Base-by-base conservation (phyloP, 53 echinoderm and acorn worm genomes). In the Hippasteria phrygiana region DNA sequence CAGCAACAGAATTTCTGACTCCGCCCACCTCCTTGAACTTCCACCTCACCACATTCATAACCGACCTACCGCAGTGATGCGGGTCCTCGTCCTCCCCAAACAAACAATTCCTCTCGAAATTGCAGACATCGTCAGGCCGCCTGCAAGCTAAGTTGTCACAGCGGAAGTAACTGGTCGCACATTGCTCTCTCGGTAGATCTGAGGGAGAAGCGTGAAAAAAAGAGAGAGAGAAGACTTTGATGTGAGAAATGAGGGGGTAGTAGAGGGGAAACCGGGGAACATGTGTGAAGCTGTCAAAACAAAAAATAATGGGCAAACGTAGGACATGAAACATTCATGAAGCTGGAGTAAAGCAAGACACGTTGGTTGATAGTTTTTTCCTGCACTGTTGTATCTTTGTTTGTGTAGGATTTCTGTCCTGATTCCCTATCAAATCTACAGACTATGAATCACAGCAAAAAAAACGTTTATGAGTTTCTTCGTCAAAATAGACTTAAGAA, bases 31-130 rank as follows among this genome's bases (percentile, higher is more conserved):
- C 34, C 64, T 35, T 67, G 0, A 14, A 33, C 37, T 14, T 20
- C 1, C 3, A 27, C 41, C n/a, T 67, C 10, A 20, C 59, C 26
- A 7, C 59, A 59, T 2, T 17, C 26, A 18, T 11, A 20, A 67
- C 10, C 6, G 7, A 91, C 93, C 59, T 92, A 91, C 88, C 75
- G 38, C 88, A 88, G n/a, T 65, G 40, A 14, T 50, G 35, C 0
- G 48, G 38, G 71, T 50, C 32, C 71, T 96, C 96, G 43, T 96
- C 96, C 20, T 96, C 94, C 1, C 93, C 93, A 54, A 94, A 83
- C 7, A 96, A 74, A 77, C 96, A 96, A 75, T 96, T 88, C 55
- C 36, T 73, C 9, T 74, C 74, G 10, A 93, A 77, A 87, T 94
- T 93, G 87, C 96, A 96, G 10, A 93, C 77, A 6, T 55, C 46